Base-by-base conservation (phyloP, 1,140 invertebrate species). In the Ceratina australensis region DNA sequence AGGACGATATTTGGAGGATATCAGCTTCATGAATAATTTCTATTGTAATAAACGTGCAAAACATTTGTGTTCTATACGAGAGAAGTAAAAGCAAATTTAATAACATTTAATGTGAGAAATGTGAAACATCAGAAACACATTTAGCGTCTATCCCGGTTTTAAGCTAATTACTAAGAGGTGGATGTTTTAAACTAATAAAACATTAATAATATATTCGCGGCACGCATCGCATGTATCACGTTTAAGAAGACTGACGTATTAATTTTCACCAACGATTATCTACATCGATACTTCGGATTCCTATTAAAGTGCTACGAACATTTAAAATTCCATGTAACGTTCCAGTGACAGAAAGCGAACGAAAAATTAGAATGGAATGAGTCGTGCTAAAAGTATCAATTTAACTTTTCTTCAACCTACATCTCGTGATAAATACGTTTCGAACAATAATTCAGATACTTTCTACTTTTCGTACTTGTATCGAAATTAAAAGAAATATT, bases 301-400 rank as follows among this genome's bases (percentile, higher is more conserved):
- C 47, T 24, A 52, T n/a, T 13, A 24, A 52, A 52, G 3, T 7
- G 18, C 49, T 28, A 20, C 8, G 24, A 20, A 28, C 18, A 24
- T 54, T 28, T 28, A 8, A 20, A 67, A 67, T 28, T 28, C 24
- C 0, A 12, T 15, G 0, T 52, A 15, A 52, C 26, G 26, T 67
- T 15, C 15, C 10, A 8, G 13, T n/a, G 49, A 54, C n/a, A 15
- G 65, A 54, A 56, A 20, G 24, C 65, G 26, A 61, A 49, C 7
- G 65, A 61, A 63, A 42, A 71, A 77, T 77, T 26, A 26, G 49
- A 61, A 49, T 47, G 57, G 42, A 42, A 50, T 4, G 26, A 10
- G 8, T 24, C 65, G 67, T 49, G 50, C 33, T 16, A 63, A 10
- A 57, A 54, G 20, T 63, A 49, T 71, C 47, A 63, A 77, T 60